Evolutionary conservation across 2,888 invertebrate species (phyloP), one percentile per base, ranked within the genome.

Genomic region (Cartodere bifasciata): DNA sequence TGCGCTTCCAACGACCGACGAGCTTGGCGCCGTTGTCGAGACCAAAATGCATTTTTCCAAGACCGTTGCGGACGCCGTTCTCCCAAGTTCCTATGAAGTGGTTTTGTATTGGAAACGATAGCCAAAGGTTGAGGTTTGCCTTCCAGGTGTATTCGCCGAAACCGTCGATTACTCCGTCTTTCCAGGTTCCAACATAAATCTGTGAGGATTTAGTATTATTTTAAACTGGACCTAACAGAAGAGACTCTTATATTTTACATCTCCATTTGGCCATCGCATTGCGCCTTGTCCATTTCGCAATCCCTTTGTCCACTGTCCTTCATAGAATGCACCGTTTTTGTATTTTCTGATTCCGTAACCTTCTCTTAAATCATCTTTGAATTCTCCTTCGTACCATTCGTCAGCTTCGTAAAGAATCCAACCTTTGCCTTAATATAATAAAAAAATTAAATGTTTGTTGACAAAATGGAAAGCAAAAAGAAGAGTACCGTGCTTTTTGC

Each of bases 131-230:
- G 27, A 57, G 59, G 48, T 58, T 62, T 9, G 64, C 49, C 37
- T 63, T 60, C 75, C 74, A 74, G 28, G 64, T 62, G 38, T 73
- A 74, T 36, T 67, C 63, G 2, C 75, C 74, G 35, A 64, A 62
- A 30, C 72, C 73, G 33, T 67, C 56, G 62, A 70, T 70, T 1
- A 60, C 52, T 15, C 70, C 70, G 31, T 64, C 58, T 41, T 57
- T 53, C 73, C 74, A 75, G 38, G 65, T 62, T 1, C 75, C 75
- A 36, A 55, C 62, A 47, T 74, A 75, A 50, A 64, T 64, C 71
- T 71, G 42, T 49, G 26, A 33, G 28, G 32, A 7, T 12, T 4
- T 9, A 5, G 10, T 11, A 9, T 6, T 23, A n/a, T 20, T 20
- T 20, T 20, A 20, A 23, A 29, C 16, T 25, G 2, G 13, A 28